Conservation (phyloP, 2,113 vertebrate genomes). For the Xiphophorus hellerii region DNA sequence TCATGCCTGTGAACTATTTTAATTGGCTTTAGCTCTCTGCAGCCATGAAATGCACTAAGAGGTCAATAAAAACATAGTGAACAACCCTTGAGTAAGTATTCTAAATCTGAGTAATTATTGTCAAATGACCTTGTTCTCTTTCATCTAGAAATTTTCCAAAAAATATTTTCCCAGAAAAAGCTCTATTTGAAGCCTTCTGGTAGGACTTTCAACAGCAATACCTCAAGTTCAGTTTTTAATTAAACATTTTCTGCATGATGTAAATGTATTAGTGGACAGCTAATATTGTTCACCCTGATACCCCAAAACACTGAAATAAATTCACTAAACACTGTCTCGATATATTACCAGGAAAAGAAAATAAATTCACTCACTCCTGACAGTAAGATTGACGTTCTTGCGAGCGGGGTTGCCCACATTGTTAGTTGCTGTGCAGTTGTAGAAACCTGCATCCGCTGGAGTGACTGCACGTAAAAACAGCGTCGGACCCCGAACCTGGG, state of each 20-base stretch:
- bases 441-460: constrained; percentile 88
- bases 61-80: neutral
- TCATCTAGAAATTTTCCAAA: neutral
- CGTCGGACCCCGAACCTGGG: constrained; percentile 83
- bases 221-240: neutral
- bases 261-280: neutral
- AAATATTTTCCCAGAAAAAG: neutral
- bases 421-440: constrained; percentile 96
- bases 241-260: neutral
- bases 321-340: neutral
- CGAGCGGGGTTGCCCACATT: constrained; percentile 96
- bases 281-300: neutral
- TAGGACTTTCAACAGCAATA: neutral
- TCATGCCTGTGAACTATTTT: neutral
- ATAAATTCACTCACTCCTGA: constrained; percentile 80
- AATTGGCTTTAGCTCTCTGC: neutral
- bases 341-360: neutral
- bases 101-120: neutral
- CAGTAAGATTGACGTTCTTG: constrained; percentile 91
- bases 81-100: neutral
- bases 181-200: neutral
- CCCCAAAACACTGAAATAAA: neutral
- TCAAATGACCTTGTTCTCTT: neutral
- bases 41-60: neutral
- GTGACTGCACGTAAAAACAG: constrained; percentile 87